A percentile compares a stretch with the other conserved stretches of the same genome.
Conservation (phyloP, 1,140 invertebrate species). For the Meloidogyne exigua region DNA sequence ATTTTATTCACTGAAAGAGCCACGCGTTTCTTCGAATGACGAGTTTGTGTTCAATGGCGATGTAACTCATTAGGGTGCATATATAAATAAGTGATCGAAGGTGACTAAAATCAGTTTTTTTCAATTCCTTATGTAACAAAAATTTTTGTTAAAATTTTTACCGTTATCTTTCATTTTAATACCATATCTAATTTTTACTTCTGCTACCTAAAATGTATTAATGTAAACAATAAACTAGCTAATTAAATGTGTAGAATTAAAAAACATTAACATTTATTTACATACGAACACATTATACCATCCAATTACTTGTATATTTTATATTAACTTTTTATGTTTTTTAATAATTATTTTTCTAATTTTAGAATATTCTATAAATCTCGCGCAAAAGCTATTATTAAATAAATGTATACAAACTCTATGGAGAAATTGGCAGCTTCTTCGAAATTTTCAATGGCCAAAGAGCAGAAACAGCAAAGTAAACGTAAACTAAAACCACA, state of each 20-base stretch:
- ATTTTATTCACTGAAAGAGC: slow-evolving; percentile 19
- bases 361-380: neutral
- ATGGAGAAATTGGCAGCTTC: neutral
- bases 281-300: too few relatives aligned
- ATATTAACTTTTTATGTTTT: neutral
- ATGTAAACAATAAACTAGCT: too few relatives aligned
- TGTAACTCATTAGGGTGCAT: neutral
- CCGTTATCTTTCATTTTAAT: neutral
- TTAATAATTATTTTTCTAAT: neutral
- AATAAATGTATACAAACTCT: neutral
- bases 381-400: neutral
- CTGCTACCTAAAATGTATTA: too few relatives aligned
- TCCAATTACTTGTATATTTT: neutral
- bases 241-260: too few relatives aligned
- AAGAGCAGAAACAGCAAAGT: neutral
- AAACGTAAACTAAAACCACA: neutral
- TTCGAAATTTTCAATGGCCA: neutral
- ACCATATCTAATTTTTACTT: too few relatives aligned
- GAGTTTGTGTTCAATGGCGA: neutral
- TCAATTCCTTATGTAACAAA: neutral
- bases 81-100: neutral
- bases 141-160: neutral
- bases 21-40: slow-evolving; percentile 18
- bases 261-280: too few relatives aligned
- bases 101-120: neutral